These are phyloP conservation scores for Syrphus vitripennis DNA, from an alignment of 2,888 invertebrate species.

Conservation along the genomic window DNA sequence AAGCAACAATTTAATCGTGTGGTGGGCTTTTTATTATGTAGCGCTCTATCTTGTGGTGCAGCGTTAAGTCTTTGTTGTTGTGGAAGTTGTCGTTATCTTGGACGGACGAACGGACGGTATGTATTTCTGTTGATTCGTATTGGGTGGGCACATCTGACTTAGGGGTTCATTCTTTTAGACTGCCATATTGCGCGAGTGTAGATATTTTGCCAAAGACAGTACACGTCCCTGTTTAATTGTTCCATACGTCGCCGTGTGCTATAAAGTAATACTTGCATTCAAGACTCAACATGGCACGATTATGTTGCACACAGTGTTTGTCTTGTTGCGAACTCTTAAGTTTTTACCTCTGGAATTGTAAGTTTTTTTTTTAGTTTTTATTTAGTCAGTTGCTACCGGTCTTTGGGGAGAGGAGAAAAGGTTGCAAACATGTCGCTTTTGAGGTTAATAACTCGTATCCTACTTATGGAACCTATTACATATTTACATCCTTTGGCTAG, in stretches of 20 bases:
- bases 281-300: constrained; percentile 68
- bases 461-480: neutral
- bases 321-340: constrained; percentile 30
- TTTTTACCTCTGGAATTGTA: neutral
- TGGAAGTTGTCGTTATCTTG: neutral
- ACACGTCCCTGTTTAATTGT: constrained; percentile 62
- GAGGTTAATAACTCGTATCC: neutral
- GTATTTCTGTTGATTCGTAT: neutral
- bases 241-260: constrained; percentile 50
- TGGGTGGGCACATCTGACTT: constrained; percentile 21
- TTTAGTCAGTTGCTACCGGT: constrained; percentile 34
- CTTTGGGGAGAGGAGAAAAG: neutral
- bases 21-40: constrained; percentile 46
- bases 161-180: neutral
- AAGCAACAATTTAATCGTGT: constrained; percentile 55
- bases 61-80: neutral
- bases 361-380: neutral
- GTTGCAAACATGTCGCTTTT: neutral
- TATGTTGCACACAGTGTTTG: constrained; percentile 45
- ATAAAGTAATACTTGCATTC: constrained; percentile 50
- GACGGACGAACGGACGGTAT: neutral
- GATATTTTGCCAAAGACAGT: constrained; percentile 10
- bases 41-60: neutral
- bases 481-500: neutral
- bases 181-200: constrained; percentile 2